Conservation (phyloP, 2,888 invertebrate genomes). For the Therioaphis trifolii region DNA sequence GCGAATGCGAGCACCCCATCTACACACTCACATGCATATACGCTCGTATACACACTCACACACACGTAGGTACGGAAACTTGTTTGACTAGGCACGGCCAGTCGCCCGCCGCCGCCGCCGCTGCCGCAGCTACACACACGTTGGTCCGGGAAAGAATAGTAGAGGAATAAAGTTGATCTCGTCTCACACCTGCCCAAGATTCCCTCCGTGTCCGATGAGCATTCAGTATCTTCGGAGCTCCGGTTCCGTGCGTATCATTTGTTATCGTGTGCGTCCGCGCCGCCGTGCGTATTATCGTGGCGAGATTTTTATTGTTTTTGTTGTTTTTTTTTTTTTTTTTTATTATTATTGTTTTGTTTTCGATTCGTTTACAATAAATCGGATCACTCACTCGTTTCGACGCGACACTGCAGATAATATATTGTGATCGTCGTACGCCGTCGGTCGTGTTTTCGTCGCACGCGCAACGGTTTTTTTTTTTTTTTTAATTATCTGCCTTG, state of each 20-base stretch:
- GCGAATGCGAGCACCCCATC: too few species aligned
- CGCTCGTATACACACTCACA: background rate
- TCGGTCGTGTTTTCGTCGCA: too few species aligned
- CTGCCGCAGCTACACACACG: background rate
- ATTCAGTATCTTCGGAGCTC: conserved; percentile 61
- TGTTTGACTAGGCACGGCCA: conserved; percentile 59
- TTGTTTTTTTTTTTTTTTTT: background rate
- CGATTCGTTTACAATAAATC: too few species aligned
- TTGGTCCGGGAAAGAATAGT: conserved; percentile 20
- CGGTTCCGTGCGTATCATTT: conserved; percentile 58
- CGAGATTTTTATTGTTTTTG: background rate
- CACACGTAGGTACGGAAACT: conserved; percentile 39
- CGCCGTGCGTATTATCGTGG: background rate
- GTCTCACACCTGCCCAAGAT: conserved; percentile 62
- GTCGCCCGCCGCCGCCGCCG: conserved; percentile 39
- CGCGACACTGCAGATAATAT: too few species aligned
- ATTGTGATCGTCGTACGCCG: too few species aligned
- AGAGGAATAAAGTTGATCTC: conserved; percentile 61
- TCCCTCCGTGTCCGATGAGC: conserved; percentile 58
- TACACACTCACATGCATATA: background rate
- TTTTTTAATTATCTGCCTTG: too few species aligned
- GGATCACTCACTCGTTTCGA: too few species aligned
- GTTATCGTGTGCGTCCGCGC: conserved; percentile 1
- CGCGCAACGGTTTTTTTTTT: too few species aligned
- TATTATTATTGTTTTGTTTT: too few species aligned